Base-by-base conservation (phyloP, 2,888 invertebrate species). In the Dioctria linearis region DNA sequence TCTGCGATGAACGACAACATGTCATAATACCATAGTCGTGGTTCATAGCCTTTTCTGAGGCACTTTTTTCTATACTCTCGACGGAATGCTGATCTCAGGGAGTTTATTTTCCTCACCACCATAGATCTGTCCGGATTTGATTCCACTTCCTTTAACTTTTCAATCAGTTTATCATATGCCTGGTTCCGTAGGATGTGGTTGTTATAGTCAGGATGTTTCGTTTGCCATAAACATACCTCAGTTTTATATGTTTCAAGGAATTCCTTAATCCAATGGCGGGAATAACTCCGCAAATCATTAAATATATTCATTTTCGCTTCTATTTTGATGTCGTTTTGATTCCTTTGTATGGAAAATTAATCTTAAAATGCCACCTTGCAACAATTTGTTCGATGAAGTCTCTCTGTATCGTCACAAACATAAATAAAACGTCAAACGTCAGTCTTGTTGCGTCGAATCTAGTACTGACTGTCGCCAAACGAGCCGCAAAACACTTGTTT, bases 51-150 rank as follows among this genome's bases (percentile, higher is more conserved):
- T 42, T 83, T 83, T 78, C 87, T 88, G 51, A 83, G 81, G 49
- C 83, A 84, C 0, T 86, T 86, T 80, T 88, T 88, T 6, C 89
- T 86, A 61, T 84, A 89, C 81, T 88, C 88, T 6, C 88, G 86
- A 37, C 88, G 85, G 78, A 88, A 88, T 3, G 88, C 89, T 1
- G 88, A 88, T 11, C 88, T 85, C 8, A 88, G 82, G 0, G 88
- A 88, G 80, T 88, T 88, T 13, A 88, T 88, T 83, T 88, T 88
- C 3, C 89, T 83, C n/a, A 88, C 87, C 4, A 88, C 88, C 88
- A 88, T 88, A 11, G 87, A 86, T 40, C 89, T 86, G 82, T 88
- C 88, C 5, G 88, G 87, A 84, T 86, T 86, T 9, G 87, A 87
- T 83, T 88, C 89, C 75, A 88, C 89, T 82, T 88, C 88, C 80